phyloP scores from a whole-genome alignment of 2,797 vertebrate species.

The Muscicapa striata region DNA sequence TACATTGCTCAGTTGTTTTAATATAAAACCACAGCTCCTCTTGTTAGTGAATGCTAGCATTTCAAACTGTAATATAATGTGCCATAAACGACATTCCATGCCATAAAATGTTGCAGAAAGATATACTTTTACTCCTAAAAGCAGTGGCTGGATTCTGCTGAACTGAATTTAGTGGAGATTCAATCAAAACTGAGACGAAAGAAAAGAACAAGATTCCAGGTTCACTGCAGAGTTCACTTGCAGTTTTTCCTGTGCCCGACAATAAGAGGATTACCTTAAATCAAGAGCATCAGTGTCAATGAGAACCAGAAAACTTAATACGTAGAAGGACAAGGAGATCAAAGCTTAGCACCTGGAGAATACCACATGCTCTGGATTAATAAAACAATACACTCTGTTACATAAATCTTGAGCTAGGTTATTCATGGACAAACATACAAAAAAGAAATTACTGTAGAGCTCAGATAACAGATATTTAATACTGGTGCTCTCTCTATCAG shows the following conservation, averaged over 20 bases:
- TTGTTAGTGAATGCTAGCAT: conserved; percentile 50
- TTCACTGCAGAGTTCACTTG: conserved; percentile 65
- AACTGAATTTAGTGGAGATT: conserved; percentile 56
- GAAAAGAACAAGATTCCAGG: conserved; percentile 51
- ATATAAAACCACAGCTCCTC: conserved; percentile 23
- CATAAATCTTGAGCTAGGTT: conserved; percentile 76
- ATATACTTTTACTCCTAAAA: conserved; percentile 71
- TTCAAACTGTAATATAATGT: conserved; percentile 63
- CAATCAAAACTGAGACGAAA: conserved; percentile 61
- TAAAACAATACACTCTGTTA: conserved; percentile 73
- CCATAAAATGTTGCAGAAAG: conserved; percentile 77
- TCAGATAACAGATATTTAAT: conserved; percentile 76
- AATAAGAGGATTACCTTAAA: conserved; percentile 73
- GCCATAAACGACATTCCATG: conserved; percentile 68
- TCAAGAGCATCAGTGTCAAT: conserved; percentile 75
- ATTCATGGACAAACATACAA: conserved; percentile 55
- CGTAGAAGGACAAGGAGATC: conserved; percentile 72
- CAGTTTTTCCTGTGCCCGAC: conserved; percentile 38
- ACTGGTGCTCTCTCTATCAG: conserved; percentile 54
- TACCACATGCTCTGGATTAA: conserved; percentile 77
- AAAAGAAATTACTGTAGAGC: conserved; percentile 74
- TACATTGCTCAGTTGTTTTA: conserved; percentile 1
- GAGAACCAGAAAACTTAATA: conserved; percentile 75
- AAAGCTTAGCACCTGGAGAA: conserved; percentile 81
- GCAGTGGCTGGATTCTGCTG: conserved; percentile 65